Percentiles rank a stretch among this genome's conserved stretches.
These are phyloP conservation scores for Parazoanthus darwini DNA, from an alignment of 92 coral and sea anemone genomes.

Conservation along the genomic window DNA sequence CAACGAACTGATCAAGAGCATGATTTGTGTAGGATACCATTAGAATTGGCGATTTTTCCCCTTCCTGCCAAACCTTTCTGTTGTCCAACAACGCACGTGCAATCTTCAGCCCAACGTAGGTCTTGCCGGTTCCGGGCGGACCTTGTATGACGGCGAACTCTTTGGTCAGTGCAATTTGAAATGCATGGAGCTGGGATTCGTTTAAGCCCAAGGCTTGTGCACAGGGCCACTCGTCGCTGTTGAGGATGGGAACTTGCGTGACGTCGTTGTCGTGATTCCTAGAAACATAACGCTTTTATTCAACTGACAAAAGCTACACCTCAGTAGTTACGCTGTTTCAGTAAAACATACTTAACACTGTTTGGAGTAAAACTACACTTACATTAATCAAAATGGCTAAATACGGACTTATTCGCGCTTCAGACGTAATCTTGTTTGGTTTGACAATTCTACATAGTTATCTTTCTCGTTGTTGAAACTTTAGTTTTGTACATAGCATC, in stretches of 20 bases:
- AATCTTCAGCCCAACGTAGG: conserved; percentile 88
- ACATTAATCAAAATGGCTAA: no score
- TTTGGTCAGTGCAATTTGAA: conserved; percentile 78
- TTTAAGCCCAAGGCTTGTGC: conserved; percentile 76
- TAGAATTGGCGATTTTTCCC: conserved; percentile 58
- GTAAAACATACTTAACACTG: no score
- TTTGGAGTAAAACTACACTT: no score
- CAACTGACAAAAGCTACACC: neutral
- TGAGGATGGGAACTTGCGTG: conserved; percentile 42
- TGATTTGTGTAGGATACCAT: conserved; percentile 94
- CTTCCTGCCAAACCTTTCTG: conserved; percentile 54
- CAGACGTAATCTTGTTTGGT: no score
- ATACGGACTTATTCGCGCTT: no score
- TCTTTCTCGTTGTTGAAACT: no score
- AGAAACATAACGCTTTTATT: neutral
- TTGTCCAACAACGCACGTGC: conserved; percentile 75
- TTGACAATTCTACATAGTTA: no score
- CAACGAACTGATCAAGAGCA: conserved; percentile 90
- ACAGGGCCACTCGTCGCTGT: conserved; percentile 73
- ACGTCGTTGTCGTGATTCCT: neutral
- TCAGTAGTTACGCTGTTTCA: neutral
- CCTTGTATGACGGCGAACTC: conserved; percentile 91
- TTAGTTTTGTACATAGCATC: no score
- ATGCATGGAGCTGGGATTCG: conserved; percentile 88
- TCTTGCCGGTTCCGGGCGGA: conserved; percentile 98